These are phyloP conservation scores for Muscicapa striata DNA, from an alignment of 2,797 vertebrate species.

Conservation along the genomic window DNA sequence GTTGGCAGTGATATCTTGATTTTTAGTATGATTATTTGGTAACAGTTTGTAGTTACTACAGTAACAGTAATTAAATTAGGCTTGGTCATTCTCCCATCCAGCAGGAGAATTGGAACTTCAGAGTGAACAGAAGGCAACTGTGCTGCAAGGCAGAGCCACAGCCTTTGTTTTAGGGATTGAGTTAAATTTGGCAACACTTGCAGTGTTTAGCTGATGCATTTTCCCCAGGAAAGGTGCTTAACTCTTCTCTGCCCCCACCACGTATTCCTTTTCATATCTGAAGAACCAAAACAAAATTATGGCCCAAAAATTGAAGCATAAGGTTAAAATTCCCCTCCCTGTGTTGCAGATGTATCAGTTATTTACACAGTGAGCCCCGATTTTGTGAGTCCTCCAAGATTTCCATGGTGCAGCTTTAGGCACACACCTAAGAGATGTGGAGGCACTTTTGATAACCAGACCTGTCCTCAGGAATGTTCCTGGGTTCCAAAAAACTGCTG, in stretches of 20 bases:
- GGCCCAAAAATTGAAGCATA: not conserved
- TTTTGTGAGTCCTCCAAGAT: not conserved
- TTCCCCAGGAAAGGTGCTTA: not conserved
- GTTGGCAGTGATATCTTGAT: conserved; percentile 7
- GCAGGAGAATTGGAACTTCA: not conserved
- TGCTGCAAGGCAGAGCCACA: conserved; percentile 3
- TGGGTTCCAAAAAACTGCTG: not conserved
- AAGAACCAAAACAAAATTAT: not conserved
- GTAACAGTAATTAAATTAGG: conserved; percentile 46
- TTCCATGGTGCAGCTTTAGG: not conserved
- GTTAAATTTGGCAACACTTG: not conserved
- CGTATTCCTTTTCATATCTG: not conserved
- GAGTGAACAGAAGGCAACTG: conserved; percentile 27
- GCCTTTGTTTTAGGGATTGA: conserved; percentile 11
- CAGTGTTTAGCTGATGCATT: not conserved
- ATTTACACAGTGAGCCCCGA: rapidly evolving
- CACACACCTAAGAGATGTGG: rapidly evolving
- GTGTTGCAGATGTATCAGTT: not conserved
- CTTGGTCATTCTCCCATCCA: conserved; percentile 16
- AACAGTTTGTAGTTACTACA: conserved; percentile 35
- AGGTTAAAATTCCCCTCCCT: not conserved
- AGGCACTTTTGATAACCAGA: not conserved
- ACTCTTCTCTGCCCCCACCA: not conserved
- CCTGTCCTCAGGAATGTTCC: not conserved
- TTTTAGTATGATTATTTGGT: conserved; percentile 42